Evolutionary conservation across 2,888 invertebrate genomes (phyloP).

Genomic region (Melinaea marsaeus): DNA sequence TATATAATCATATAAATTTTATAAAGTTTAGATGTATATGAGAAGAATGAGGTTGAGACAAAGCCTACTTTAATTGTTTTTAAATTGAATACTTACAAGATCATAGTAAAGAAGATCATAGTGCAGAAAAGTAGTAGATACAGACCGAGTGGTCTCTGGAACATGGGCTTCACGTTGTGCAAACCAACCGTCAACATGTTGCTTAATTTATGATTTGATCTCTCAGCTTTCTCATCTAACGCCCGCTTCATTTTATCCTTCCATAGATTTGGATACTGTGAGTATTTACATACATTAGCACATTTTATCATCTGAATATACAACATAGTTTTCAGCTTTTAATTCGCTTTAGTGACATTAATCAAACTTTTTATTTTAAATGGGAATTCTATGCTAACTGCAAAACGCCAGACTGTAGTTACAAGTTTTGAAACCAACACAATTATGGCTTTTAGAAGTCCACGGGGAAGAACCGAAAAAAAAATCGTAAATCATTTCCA

Average conservation of each 20-base stretch:
- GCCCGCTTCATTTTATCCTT: slow-evolving; percentile 42
- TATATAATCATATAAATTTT: too few species aligned
- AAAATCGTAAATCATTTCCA: too few species aligned
- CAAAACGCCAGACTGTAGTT: too few species aligned
- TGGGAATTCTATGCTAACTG: too few species aligned
- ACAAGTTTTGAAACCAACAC: too few species aligned
- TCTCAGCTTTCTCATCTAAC: slow-evolving; percentile 40
- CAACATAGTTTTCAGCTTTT: too few species aligned
- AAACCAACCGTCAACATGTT: slow-evolving; percentile 49
- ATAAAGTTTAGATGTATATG: too few species aligned
- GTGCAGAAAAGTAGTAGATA: slow-evolving; percentile 48
- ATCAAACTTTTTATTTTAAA: too few species aligned
- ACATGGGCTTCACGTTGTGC: slow-evolving; percentile 62
- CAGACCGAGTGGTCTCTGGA: slow-evolving; percentile 49
- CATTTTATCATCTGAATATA: not conserved
- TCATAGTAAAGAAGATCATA: slow-evolving; percentile 57
- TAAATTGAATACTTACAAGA: slow-evolving; percentile 54
- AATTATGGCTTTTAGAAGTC: too few species aligned
- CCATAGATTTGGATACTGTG: slow-evolving; percentile 56
- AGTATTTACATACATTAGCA: slow-evolving; percentile 9
- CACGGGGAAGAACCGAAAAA: too few species aligned
- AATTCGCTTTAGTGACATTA: too few species aligned
- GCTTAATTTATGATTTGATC: slow-evolving; percentile 23
- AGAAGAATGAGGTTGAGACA: too few species aligned
- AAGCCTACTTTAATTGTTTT: not conserved